These are phyloP conservation scores for Panulirus ornatus DNA, from an alignment of 1,140 invertebrate species.

Conservation along the genomic window DNA sequence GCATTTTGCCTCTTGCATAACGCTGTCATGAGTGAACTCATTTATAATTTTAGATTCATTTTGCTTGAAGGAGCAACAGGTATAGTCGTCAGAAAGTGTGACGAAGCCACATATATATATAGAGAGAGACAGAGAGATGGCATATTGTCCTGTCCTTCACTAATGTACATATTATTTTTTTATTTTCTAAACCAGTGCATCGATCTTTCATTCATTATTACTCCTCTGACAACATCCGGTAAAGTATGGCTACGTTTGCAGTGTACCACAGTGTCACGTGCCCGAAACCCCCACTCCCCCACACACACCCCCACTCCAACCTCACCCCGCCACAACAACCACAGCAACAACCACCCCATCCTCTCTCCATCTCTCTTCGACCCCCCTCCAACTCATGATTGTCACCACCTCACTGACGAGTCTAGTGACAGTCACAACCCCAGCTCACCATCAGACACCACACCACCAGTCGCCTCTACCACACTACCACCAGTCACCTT, in stretches of 20 bases:
- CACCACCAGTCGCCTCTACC: no score
- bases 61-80: background rate
- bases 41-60: background rate
- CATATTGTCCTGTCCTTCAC: background rate
- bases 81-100: background rate
- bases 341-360: no score
- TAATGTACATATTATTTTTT: background rate
- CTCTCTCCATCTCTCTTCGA: background rate
- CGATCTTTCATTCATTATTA: no score
- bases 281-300: background rate
- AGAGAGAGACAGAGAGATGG: no score
- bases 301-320: background rate
- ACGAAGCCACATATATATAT: no score
- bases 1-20: slow-evolving; percentile 4
- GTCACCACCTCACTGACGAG: background rate
- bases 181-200: no score
- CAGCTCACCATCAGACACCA: no score
- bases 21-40: no score
- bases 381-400: background rate
- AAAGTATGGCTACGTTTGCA: background rate
- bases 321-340: background rate
- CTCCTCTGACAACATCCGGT: background rate
- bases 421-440: no score
- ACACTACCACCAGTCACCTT: no score
- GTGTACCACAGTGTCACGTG: no score